Evolutionary conservation across 1,140 invertebrate species (phyloP).

Genomic region (Danaus plexippus): DNA sequence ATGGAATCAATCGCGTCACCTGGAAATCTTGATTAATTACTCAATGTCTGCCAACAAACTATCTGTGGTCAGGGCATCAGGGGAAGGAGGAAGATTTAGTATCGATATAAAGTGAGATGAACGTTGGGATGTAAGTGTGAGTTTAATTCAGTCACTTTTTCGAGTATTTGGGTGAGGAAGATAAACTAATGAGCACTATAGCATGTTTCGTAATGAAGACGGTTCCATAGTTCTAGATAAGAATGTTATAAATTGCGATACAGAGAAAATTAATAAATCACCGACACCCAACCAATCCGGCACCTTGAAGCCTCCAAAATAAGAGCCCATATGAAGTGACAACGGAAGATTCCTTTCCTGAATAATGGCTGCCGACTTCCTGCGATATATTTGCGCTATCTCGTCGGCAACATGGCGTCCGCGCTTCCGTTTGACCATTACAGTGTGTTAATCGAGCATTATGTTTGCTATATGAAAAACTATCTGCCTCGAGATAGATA

Average conservation of each 20-base stretch:
- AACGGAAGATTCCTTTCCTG: slow-evolving; percentile 61
- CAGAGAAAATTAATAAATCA: slow-evolving; percentile 1
- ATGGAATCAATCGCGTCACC: slow-evolving; percentile 31
- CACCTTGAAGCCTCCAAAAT: slow-evolving; percentile 30
- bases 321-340: slow-evolving; percentile 57
- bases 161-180: too few species aligned
- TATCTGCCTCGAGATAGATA: slow-evolving; percentile 22
- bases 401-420: slow-evolving; percentile 55
- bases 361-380: slow-evolving; percentile 64
- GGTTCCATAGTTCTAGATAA: too few species aligned
- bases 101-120: too few species aligned
- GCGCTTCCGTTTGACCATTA: slow-evolving; percentile 60
- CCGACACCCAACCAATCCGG: slow-evolving; percentile 3
- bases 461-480: slow-evolving; percentile 62
- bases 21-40: slow-evolving; percentile 41
- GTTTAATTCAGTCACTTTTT: too few species aligned
- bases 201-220: too few species aligned
- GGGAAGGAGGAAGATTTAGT: not conserved
- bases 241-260: slow-evolving; percentile 6
- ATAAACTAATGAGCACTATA: too few species aligned
- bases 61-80: slow-evolving; percentile 19
- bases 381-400: slow-evolving; percentile 70
- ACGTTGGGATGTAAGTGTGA: too few species aligned
- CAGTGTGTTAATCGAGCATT: slow-evolving; percentile 66
- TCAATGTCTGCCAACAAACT: slow-evolving; percentile 16